Conservation (phyloP, 2,888 invertebrate genomes). For the Drosophila mayaguana region DNA sequence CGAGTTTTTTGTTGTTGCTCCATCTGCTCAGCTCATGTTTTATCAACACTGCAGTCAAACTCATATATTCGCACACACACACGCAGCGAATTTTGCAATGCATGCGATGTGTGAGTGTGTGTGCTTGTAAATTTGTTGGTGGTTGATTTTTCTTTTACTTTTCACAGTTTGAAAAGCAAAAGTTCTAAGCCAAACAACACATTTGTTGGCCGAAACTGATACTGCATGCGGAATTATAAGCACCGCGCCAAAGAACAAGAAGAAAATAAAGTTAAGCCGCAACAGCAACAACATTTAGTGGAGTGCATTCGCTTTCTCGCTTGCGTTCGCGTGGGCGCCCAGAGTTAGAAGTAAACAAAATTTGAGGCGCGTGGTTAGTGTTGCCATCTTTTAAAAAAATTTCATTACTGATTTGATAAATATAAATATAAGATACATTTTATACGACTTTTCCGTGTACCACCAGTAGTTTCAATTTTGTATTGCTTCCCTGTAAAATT, state of each 20-base stretch:
- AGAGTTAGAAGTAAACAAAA: slow-evolving; percentile 63
- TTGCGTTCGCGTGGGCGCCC: slow-evolving; percentile 33
- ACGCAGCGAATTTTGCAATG: slow-evolving; percentile 50
- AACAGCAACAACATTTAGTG: slow-evolving; percentile 28
- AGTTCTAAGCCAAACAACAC: slow-evolving; percentile 65
- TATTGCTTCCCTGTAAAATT: neutral
- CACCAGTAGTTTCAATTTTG: neutral
- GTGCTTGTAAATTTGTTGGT: slow-evolving; percentile 49
- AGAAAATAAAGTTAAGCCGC: neutral
- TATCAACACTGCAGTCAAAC: slow-evolving; percentile 42
- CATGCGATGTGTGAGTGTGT: slow-evolving; percentile 26
- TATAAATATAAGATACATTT: neutral
- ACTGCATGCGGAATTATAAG: slow-evolving; percentile 48
- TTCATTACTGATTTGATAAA: neutral
- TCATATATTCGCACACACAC: slow-evolving; percentile 11
- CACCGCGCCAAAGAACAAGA: slow-evolving; percentile 12
- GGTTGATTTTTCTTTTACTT: slow-evolving; percentile 56
- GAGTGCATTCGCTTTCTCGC: slow-evolving; percentile 26
- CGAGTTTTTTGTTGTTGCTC: slow-evolving; percentile 51
- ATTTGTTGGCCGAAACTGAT: slow-evolving; percentile 50
- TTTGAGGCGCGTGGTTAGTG: slow-evolving; percentile 33
- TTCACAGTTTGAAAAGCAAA: slow-evolving; percentile 64
- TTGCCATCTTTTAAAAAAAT: slow-evolving; percentile 27
- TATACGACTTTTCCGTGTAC: neutral
- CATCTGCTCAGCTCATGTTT: slow-evolving; percentile 43